phyloP scores from a whole-genome alignment of 2,888 invertebrate genomes.

The Barypeithes pellucidus region DNA sequence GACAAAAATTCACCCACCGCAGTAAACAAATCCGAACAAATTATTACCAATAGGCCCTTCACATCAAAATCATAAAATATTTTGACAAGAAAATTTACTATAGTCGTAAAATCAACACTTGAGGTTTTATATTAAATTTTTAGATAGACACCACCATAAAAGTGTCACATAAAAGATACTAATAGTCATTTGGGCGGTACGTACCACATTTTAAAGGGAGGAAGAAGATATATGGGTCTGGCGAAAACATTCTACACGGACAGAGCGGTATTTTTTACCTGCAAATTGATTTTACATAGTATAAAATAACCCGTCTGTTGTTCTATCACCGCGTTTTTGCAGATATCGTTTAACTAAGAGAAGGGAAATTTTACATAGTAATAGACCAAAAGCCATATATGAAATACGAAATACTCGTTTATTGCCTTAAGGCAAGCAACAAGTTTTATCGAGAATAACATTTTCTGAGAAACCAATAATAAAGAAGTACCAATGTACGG shows the following conservation, averaged over 20 bases:
- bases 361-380: no score
- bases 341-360: no score
- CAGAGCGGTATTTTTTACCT: not conserved
- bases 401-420: no score
- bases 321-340: no score
- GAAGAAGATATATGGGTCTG: conserved; percentile 50
- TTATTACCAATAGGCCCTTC: conserved; percentile 11
- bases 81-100: conserved; percentile 45
- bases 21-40: conserved; percentile 24
- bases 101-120: conserved; percentile 51
- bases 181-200: conserved; percentile 51
- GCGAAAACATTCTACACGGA: conserved; percentile 38
- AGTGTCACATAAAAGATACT: conserved; percentile 54
- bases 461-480: no score
- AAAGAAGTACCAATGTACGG: no score
- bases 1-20: no score
- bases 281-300: not conserved
- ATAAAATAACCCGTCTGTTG: no score
- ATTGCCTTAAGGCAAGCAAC: no score
- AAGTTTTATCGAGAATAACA: no score
- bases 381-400: no score
- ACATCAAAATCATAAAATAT: conserved; percentile 38
- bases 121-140: conserved; percentile 53
- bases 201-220: conserved; percentile 43
- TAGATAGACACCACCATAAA: conserved; percentile 50